Conservation (phyloP, 2,113 vertebrate genomes). For the Setophaga kirtlandii region DNA sequence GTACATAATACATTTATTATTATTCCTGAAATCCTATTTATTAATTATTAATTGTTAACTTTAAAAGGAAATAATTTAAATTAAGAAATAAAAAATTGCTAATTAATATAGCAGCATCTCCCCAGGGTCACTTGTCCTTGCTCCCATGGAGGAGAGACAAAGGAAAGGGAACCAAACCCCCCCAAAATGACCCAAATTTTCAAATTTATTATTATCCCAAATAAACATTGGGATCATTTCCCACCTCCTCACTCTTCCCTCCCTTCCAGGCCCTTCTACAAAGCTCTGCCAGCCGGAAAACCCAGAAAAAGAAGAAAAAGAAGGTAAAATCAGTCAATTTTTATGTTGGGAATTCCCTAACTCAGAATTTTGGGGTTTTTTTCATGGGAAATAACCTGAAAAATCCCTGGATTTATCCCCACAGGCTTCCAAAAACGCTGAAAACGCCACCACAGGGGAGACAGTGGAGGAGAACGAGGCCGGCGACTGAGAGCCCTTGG, state of each 20-base stretch:
- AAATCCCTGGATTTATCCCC: neutral
- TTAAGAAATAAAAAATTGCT: accelerated
- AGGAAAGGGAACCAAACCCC: neutral
- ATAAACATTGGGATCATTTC: accelerated
- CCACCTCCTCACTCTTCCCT: neutral
- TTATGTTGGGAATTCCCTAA: accelerated
- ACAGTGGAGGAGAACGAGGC: constrained; percentile 86
- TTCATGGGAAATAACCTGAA: accelerated
- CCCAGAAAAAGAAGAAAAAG: constrained; percentile 99
- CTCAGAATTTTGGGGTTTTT: accelerated
- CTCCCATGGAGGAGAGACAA: neutral
- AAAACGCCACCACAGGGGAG: constrained; percentile 89
- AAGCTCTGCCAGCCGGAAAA: constrained; percentile 95
- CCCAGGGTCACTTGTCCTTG: no score
- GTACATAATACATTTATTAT: neutral
- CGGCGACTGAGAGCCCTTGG: constrained; percentile 80
- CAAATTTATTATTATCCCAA: neutral
- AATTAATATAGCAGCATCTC: neutral
- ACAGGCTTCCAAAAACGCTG: constrained; percentile 92
- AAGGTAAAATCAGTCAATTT: constrained; percentile 73
- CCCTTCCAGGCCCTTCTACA: constrained; percentile 87
- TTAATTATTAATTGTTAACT: no score
- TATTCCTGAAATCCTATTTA: no score
- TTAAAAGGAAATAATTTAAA: neutral
- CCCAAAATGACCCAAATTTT: neutral